Percentiles rank a stretch among this genome's conserved stretches.
These are phyloP conservation scores for Sitobion miscanthi DNA, from an alignment of 1,140 invertebrate species.

Conservation along the genomic window DNA sequence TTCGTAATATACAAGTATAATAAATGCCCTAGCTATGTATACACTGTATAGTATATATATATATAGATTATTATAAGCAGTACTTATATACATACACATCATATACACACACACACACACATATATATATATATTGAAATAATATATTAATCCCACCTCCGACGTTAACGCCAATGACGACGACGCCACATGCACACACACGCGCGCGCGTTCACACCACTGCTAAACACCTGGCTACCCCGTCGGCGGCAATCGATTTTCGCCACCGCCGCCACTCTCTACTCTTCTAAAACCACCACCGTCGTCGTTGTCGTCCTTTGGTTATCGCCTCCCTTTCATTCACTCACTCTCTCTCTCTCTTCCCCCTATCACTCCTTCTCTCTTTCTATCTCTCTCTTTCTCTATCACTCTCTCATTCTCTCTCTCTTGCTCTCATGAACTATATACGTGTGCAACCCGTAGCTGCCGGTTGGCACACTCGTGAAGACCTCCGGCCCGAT, in stretches of 20 bases:
- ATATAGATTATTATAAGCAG: too few relatives aligned
- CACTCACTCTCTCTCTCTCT: not conserved
- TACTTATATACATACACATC: not conserved
- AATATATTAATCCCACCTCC: not conserved
- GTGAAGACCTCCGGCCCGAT: not conserved
- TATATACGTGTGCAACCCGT: not conserved
- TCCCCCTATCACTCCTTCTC: not conserved
- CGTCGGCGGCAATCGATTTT: conserved; percentile 41
- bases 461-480: not conserved
- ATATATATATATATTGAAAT: not conserved
- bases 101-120: not conserved
- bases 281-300: conserved; percentile 9
- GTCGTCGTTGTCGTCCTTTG: conserved; percentile 18
- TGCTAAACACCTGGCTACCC: conserved; percentile 44
- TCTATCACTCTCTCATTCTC: not conserved
- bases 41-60: not conserved
- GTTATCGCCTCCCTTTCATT: conserved; percentile 5
- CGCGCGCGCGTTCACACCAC: not conserved
- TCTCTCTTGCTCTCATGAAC: not conserved
- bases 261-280: conserved; percentile 7
- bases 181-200: not conserved
- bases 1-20: not conserved
- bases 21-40: not conserved
- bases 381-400: not conserved
- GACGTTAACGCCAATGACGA: conserved; percentile 16